Base-by-base conservation (phyloP, 2,888 invertebrate genomes). In the Muscina levida region DNA sequence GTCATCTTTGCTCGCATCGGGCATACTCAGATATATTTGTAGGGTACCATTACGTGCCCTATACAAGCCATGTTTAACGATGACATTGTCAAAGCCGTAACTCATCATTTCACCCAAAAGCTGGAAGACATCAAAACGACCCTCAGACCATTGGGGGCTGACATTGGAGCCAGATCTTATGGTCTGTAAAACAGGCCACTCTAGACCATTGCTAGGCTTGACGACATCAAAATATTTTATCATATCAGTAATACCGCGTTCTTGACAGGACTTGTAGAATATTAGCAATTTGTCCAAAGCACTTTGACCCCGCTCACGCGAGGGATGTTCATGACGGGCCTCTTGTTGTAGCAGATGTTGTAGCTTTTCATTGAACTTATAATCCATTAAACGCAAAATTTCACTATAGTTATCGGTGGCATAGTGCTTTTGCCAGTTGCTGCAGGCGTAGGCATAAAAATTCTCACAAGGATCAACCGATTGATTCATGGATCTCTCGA, bases 361-460 rank as follows among this genome's bases (percentile, higher is more conserved):
- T 0, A 85, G 62, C 1, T 84, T 77, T 2, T 77, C 59, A 31
- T 89, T 87, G 0, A 88, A 84, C 13, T 84, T 82, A n/a, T 84
- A 74, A 71, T 89, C 89, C 24, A 89, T 79, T 1, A 85, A 72
- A 0, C 85, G 83, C 0, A 78, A 84, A 0, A 86, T 85, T 74
- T 89, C 90, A 1, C 53, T 31, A 11, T 85, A 86, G 2, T 56
- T 65, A 0, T 74, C 77, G 1, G 74, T 26, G 1, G 57, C 6
- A 66, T 89, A 87, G 1, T 57, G 37, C 0, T 72, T 19, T 0
- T 67, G 70, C 85, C 88, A 89, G 26, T 84, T 86, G 26, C 88
- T 87, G 67, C 89, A 89, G 0, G 89, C 89, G 72, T 87, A 84
- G 8, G 83, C 26, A 19, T 85, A 86, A 62, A 85, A 89, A 70